Percentiles rank a stretch among this genome's conserved stretches.
Conservation (phyloP, 2,797 vertebrate genomes). For the Aselliscus stoliczkanus region DNA sequence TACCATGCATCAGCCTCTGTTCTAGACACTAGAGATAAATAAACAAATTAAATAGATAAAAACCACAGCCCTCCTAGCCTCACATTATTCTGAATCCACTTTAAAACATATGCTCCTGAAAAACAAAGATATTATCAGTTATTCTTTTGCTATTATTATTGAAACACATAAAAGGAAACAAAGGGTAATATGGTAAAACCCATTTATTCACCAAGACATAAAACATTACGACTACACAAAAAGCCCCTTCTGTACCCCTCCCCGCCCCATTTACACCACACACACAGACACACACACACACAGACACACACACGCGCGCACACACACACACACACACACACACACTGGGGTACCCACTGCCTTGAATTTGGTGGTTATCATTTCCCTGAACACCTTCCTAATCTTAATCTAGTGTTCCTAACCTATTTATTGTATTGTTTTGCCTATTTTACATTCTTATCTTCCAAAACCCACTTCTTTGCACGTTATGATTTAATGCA, state of each 20-base stretch:
- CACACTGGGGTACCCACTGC: rapidly evolving
- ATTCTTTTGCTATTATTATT: not conserved
- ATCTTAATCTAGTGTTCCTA: not conserved
- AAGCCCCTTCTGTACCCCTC: not conserved
- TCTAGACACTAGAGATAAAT: not conserved
- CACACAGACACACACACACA: not conserved
- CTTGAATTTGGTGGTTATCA: not conserved
- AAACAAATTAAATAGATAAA: not conserved
- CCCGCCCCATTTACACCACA: no score
- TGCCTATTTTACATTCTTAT: not conserved
- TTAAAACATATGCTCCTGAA: not conserved
- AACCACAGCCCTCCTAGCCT: not conserved
- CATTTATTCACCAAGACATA: not conserved
- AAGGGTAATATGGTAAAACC: not conserved
- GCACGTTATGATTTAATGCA: not conserved
- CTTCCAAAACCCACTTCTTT: not conserved
- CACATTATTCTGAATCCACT: not conserved
- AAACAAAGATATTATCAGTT: not conserved
- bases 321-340: not conserved
- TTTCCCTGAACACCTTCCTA: not conserved
- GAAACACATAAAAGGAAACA: not conserved
- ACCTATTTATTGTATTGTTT: not conserved
- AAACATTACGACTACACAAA: not conserved
- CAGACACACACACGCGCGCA: not conserved
- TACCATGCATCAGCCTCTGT: not conserved